Evolutionary conservation across 2,888 invertebrate genomes (phyloP).

Genomic region (Seladonia tumulorum): DNA sequence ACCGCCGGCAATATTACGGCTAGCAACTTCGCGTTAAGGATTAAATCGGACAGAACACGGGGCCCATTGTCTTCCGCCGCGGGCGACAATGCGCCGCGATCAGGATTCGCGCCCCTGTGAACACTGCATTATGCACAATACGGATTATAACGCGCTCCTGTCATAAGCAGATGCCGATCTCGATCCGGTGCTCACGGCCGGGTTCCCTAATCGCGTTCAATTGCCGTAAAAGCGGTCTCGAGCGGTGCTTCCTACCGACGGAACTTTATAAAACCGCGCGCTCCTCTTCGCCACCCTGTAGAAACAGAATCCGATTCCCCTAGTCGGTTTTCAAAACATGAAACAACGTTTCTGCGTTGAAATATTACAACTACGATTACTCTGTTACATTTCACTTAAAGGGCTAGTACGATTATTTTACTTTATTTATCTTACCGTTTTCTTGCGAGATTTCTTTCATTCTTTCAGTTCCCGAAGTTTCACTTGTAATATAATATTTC

Average conservation of each 20-base stretch:
- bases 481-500: not conserved
- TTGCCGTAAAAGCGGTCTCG: conserved; percentile 81
- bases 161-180: conserved; percentile 83
- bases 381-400: not conserved
- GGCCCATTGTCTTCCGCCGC: conserved; percentile 61
- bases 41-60: conserved; percentile 52
- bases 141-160: conserved; percentile 79
- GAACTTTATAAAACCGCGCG: conserved; percentile 13
- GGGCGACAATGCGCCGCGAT: conserved; percentile 59
- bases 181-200: conserved; percentile 72
- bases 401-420: not conserved
- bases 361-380: no score
- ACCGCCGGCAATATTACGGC: conserved; percentile 18
- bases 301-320: not conserved
- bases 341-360: no score
- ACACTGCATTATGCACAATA: conserved; percentile 60
- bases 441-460: not conserved
- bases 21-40: conserved; percentile 43
- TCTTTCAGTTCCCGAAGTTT: not conserved
- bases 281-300: conserved; percentile 18
- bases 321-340: not conserved
- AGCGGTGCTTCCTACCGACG: conserved; percentile 36
- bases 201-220: conserved; percentile 80
- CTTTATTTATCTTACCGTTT: not conserved
- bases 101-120: conserved; percentile 55